Percentiles rank a stretch among this genome's conserved stretches.
Evolutionary conservation across 2,888 invertebrate species (phyloP).

Genomic region (Callinectes sapidus): DNA sequence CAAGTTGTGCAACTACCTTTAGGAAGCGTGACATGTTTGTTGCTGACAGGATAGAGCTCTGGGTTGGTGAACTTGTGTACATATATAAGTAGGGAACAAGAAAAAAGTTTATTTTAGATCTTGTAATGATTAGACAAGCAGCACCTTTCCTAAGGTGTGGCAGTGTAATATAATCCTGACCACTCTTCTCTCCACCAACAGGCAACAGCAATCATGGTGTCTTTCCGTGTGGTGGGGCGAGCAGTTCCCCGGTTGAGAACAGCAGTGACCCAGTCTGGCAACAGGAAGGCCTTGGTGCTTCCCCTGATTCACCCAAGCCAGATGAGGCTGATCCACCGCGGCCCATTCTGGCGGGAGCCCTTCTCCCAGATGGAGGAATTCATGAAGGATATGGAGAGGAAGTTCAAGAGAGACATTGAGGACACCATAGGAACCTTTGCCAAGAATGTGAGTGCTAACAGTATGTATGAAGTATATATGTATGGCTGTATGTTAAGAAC

Average conservation of each 20-base stretch:
- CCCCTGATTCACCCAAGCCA: neutral
- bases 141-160: neutral
- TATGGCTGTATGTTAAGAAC: too few species aligned
- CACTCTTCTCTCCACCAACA: neutral
- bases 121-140: neutral
- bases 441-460: conserved; percentile 50
- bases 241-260: neutral
- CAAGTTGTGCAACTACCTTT: too few species aligned
- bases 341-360: conserved; percentile 54
- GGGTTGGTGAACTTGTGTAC: too few species aligned
- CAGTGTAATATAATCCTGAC: too few species aligned
- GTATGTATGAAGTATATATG: too few species aligned
- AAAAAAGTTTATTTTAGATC: neutral
- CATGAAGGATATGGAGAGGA: conserved; percentile 71
- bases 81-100: neutral
- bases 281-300: neutral
- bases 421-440: conserved; percentile 28
- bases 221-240: neutral
- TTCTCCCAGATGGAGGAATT: conserved; percentile 71
- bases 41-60: too few species aligned
- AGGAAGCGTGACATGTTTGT: too few species aligned
- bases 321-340: conserved; percentile 40
- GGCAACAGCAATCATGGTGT: neutral
- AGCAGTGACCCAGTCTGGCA: neutral
- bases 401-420: conserved; percentile 62